Evolutionary conservation across 2,113 vertebrate species (phyloP).

Genomic region (Pitta sordida): DNA sequence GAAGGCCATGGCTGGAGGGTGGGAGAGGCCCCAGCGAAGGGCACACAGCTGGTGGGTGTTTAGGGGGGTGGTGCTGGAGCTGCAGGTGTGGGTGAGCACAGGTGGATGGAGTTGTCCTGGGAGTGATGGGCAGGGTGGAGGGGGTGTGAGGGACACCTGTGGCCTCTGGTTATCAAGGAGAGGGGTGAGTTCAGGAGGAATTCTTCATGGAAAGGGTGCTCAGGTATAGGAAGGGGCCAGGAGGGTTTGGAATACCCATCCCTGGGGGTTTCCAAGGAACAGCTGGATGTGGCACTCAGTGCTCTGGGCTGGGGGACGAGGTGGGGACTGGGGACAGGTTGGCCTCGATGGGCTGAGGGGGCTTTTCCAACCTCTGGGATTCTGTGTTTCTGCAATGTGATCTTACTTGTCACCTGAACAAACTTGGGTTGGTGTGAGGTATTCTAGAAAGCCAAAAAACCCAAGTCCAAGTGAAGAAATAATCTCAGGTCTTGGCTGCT

Average conservation of each 20-base stretch:
- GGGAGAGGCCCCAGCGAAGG: not conserved
- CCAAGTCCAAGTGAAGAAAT: not conserved
- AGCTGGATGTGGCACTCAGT: fast-evolving
- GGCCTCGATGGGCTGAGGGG: not conserved
- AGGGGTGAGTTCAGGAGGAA: not conserved
- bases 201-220: not conserved
- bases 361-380: not conserved
- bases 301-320: not conserved
- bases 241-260: not conserved
- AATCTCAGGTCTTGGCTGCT: not conserved
- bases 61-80: not conserved
- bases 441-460: not conserved
- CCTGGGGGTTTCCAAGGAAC: too few relatives aligned
- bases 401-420: not conserved
- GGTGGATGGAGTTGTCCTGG: not conserved
- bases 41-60: too few relatives aligned
- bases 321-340: not conserved
- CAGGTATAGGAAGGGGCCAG: not conserved
- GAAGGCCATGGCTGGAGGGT: fast-evolving
- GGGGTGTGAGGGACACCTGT: too few relatives aligned
- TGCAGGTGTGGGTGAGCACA: not conserved
- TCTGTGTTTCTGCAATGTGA: not conserved
- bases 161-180: not conserved
- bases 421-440: fast-evolving
- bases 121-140: not conserved